These are phyloP conservation scores for Tillus elongatus DNA, from an alignment of 2,888 invertebrate species.

Conservation along the genomic window DNA sequence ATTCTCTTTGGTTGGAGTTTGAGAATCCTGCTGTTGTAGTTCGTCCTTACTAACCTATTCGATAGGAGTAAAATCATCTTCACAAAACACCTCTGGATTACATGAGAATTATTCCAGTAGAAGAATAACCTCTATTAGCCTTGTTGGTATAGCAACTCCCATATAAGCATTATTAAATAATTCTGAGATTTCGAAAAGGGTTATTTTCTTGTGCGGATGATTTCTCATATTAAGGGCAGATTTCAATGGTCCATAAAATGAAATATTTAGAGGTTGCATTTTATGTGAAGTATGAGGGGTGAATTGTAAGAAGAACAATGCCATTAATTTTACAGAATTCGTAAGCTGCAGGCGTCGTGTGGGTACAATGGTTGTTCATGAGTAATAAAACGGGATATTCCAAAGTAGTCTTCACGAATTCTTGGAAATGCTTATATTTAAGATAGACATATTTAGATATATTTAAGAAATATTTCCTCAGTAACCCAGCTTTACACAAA, in stretches of 20 bases:
- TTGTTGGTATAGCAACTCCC: constrained; percentile 12
- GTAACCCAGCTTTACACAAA: constrained; percentile 29
- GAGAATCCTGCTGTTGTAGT: neutral
- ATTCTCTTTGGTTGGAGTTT: neutral
- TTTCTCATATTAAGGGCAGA: constrained; percentile 9
- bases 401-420: constrained; percentile 26
- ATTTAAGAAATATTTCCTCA: constrained; percentile 17
- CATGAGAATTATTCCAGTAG: constrained; percentile 10
- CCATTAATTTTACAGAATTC: constrained; percentile 9
- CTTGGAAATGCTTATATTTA: constrained; percentile 27
- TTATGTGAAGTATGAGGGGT: neutral
- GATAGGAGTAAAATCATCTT: constrained; percentile 10
- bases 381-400: constrained; percentile 30
- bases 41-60: constrained; percentile 5
- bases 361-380: constrained; percentile 23
- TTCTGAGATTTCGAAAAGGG: constrained; percentile 10
- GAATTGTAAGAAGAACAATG: constrained; percentile 3
- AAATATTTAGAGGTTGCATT: constrained; percentile 1
- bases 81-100: constrained; percentile 11
- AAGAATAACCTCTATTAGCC: constrained; percentile 11
- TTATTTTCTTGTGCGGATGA: constrained; percentile 11
- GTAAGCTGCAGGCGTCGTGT: constrained; percentile 5
- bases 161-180: constrained; percentile 11
- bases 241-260: constrained; percentile 6
- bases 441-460: too few relatives aligned